Conservation (phyloP, 2,888 invertebrate species). For the Neoitamus cyanurus region DNA sequence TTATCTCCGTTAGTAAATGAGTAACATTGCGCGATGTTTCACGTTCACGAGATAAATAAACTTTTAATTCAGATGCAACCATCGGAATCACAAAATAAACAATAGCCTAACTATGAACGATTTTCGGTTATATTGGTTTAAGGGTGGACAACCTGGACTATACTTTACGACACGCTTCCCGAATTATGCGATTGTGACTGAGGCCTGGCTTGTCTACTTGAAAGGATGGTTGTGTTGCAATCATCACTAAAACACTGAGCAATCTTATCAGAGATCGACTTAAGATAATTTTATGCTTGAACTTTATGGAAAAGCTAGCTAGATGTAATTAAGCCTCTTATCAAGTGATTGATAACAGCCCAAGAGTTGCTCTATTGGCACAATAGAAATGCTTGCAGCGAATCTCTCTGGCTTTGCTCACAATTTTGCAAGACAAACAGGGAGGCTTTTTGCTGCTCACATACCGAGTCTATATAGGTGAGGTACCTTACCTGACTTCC, state of each 20-base stretch:
- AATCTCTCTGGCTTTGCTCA: not conserved
- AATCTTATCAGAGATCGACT: slow-evolving; percentile 16
- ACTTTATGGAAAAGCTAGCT: not conserved
- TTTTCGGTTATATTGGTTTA: too few species aligned
- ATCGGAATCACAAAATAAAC: not conserved
- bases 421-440: not conserved
- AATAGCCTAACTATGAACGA: too few species aligned
- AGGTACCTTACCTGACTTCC: too few species aligned
- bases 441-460: too few species aligned
- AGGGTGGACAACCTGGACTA: not conserved
- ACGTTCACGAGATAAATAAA: not conserved
- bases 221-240: not conserved
- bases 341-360: slow-evolving; percentile 19
- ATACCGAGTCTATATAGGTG: too few species aligned
- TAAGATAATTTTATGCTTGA: slow-evolving; percentile 14
- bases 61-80: not conserved
- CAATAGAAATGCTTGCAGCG: not conserved
- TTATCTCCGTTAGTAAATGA: not conserved
- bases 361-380: not conserved
- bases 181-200: not conserved
- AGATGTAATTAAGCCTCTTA: slow-evolving; percentile 19
- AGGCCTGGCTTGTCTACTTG: not conserved
- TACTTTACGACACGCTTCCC: not conserved
- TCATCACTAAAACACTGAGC: not conserved
- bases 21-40: slow-evolving; percentile 1